phyloP scores from a whole-genome alignment of 1,140 invertebrate species.

The Conus ventricosus region DNA sequence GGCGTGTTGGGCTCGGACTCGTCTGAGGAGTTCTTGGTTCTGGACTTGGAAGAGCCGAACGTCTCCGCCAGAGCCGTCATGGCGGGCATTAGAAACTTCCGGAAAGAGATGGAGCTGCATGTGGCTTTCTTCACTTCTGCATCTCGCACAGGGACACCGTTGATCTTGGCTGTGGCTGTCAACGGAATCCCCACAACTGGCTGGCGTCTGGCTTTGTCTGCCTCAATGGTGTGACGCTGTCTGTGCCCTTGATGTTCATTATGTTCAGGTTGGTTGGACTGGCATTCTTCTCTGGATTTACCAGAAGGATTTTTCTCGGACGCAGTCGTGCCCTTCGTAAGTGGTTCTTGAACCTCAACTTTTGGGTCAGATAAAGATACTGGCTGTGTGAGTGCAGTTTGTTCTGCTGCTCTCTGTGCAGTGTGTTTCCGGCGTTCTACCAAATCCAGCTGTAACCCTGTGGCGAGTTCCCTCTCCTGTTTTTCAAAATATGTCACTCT shows the following conservation, averaged over 20 bases:
- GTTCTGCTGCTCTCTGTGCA: not conserved
- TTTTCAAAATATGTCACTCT: not conserved
- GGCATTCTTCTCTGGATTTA: not conserved
- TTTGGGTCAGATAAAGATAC: not conserved
- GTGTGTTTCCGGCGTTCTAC: too few relatives aligned
- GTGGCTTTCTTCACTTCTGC: not conserved
- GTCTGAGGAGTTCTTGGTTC: not conserved
- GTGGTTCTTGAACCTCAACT: not conserved
- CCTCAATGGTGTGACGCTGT: not conserved
- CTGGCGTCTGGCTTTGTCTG: not conserved
- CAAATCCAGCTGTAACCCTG: not conserved
- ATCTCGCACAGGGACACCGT: not conserved
- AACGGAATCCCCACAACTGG: not conserved
- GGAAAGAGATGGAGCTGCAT: not conserved
- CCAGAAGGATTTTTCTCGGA: too few relatives aligned
- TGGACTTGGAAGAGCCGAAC: constrained; percentile 7
- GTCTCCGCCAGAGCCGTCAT: constrained; percentile 14
- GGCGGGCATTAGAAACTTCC: constrained; percentile 20
- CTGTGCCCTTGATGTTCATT: not conserved
- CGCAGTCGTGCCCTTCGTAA: not conserved
- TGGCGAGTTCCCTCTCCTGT: not conserved
- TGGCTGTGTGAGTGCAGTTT: not conserved
- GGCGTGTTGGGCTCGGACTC: not conserved
- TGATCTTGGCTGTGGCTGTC: not conserved
- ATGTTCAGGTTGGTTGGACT: not conserved